Evolutionary conservation across 2,888 invertebrate species (phyloP).

Genomic region (Lathronympha strigana): DNA sequence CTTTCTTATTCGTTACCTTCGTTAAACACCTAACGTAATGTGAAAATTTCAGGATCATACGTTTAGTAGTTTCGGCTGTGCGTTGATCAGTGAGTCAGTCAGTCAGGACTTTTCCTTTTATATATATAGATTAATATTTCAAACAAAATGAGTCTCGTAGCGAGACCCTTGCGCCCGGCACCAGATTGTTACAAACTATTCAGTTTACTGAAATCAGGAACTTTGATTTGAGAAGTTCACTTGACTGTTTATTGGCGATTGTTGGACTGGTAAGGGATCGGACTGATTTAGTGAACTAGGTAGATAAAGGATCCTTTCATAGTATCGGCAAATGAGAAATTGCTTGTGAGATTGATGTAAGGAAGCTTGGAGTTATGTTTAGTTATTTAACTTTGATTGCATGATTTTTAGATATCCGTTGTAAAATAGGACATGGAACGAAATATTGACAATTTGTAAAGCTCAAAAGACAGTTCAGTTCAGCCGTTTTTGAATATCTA

Average conservation of each 20-base stretch:
- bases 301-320: constrained; percentile 36
- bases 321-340: constrained; percentile 37
- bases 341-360: constrained; percentile 23
- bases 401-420: too few relatives aligned
- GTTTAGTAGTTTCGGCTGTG: too few relatives aligned
- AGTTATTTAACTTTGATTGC: not conserved
- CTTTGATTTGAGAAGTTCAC: constrained; percentile 44
- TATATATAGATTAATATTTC: too few relatives aligned
- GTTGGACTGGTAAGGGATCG: constrained; percentile 37
- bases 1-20: too few relatives aligned
- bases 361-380: not conserved
- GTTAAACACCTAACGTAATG: too few relatives aligned
- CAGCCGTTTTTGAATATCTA: too few relatives aligned
- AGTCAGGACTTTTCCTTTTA: too few relatives aligned
- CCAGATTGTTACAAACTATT: constrained; percentile 58
- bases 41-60: too few relatives aligned
- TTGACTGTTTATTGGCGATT: constrained; percentile 40
- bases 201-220: constrained; percentile 56
- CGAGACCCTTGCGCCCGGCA: constrained; percentile 18
- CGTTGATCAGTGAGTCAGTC: too few relatives aligned
- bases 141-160: constrained; percentile 9
- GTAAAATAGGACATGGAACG: too few relatives aligned
- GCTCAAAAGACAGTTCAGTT: too few relatives aligned
- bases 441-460: too few relatives aligned
- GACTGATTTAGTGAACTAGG: constrained; percentile 37